Evolutionary conservation across 2,113 vertebrate species (phyloP).

Genomic region (Zeus faber): DNA sequence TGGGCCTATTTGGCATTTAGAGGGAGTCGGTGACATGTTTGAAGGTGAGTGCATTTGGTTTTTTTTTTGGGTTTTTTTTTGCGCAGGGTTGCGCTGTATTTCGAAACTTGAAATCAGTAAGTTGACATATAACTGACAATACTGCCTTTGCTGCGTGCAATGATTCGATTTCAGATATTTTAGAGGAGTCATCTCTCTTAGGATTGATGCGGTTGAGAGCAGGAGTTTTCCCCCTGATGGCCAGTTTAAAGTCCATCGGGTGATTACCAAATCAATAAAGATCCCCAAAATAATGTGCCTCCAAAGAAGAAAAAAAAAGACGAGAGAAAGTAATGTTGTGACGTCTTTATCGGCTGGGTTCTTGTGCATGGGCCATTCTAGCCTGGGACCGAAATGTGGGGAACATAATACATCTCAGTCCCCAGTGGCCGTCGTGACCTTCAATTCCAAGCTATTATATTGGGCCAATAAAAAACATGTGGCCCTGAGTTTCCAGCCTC

Average conservation of each 20-base stretch:
- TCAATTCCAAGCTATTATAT: constrained; percentile 40
- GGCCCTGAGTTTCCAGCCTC: constrained; percentile 16
- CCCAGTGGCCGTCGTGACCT: constrained; percentile 48
- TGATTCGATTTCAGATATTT: neutral
- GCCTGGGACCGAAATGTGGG: constrained; percentile 1
- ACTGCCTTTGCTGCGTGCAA: constrained; percentile 17
- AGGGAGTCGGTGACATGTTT: constrained; percentile 36
- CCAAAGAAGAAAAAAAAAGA: too few relatives aligned
- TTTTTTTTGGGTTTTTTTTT: constrained; percentile 12
- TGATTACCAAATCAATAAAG: neutral
- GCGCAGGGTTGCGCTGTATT: constrained; percentile 26
- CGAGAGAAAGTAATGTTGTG: too few relatives aligned
- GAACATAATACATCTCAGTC: constrained; percentile 28
- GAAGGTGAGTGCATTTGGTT: constrained; percentile 42
- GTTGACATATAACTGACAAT: constrained; percentile 25
- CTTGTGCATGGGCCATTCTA: neutral
- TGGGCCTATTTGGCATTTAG: constrained; percentile 47
- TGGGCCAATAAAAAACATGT: constrained; percentile 9
- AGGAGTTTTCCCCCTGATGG: neutral
- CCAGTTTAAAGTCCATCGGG: neutral
- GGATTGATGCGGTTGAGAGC: neutral
- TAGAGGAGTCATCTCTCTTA: neutral
- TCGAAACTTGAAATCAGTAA: constrained; percentile 31
- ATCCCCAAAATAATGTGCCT: too few relatives aligned
- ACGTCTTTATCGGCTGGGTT: neutral